Evolutionary conservation across 2,113 vertebrate genomes (phyloP).

Genomic region (Sinocyclocheilus maitianheensis): DNA sequence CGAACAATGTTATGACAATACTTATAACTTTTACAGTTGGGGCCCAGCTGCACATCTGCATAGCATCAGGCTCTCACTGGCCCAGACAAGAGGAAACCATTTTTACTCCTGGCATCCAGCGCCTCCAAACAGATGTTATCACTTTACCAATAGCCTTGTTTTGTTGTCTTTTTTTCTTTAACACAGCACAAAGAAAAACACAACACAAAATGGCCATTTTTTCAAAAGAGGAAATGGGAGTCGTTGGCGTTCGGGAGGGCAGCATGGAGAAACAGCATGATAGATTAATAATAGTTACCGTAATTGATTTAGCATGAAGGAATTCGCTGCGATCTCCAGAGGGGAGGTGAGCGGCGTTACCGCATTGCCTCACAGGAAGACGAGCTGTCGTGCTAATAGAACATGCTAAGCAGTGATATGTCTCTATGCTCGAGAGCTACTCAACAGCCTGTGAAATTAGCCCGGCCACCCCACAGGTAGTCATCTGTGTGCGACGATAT

Average conservation of each 20-base stretch:
- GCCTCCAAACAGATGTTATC: constrained; percentile 91
- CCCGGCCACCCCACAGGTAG: constrained; percentile 73
- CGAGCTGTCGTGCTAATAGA: constrained; percentile 51
- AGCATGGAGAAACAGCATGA: constrained; percentile 53
- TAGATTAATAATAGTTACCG: constrained; percentile 70
- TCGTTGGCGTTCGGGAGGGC: constrained; percentile 54
- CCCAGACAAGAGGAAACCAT: constrained; percentile 89
- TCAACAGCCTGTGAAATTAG: constrained; percentile 79
- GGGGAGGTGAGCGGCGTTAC: constrained; percentile 50
- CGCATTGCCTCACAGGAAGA: constrained; percentile 36
- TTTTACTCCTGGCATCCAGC: constrained; percentile 86
- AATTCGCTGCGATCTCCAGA: constrained; percentile 68
- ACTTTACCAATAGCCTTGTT: constrained; percentile 85
- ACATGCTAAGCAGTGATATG: constrained; percentile 62
- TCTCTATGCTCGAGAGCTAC: constrained; percentile 65
- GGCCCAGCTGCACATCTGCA: constrained; percentile 97
- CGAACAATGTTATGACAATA: constrained; percentile 99
- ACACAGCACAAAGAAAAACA: constrained; percentile 48
- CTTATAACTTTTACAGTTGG: constrained; percentile 99
- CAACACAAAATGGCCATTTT: constrained; percentile 62
- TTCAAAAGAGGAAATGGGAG: constrained; percentile 69
- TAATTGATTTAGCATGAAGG: constrained; percentile 75
- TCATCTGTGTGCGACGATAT: constrained; percentile 56
- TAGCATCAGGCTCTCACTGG: constrained; percentile 91
- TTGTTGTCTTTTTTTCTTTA: constrained; percentile 38